phyloP scores from a whole-genome alignment of 2,113 vertebrate genomes.

The Genyomyrus donnyi region DNA sequence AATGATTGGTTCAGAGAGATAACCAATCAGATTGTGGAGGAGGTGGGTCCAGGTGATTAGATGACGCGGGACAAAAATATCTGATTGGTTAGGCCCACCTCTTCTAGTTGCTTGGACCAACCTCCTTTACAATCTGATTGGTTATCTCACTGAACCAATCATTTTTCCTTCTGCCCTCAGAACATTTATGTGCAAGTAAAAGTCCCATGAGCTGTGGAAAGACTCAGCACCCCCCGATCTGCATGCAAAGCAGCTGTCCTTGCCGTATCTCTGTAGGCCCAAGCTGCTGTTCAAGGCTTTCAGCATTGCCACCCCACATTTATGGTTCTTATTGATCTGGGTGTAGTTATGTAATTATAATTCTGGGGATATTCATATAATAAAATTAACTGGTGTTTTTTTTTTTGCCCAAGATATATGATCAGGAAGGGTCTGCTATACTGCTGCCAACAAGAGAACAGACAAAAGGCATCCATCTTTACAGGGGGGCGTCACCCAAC shows the following conservation, averaged over 20 bases:
- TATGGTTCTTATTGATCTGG: not conserved
- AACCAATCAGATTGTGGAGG: no score
- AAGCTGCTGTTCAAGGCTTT: not conserved
- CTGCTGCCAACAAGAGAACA: not conserved
- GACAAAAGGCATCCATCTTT: not conserved
- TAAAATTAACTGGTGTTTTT: not conserved
- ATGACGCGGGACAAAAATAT: no score
- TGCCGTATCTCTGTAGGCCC: not conserved
- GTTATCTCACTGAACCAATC: no score
- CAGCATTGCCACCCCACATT: not conserved
- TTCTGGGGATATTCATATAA: not conserved
- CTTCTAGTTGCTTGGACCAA: no score
- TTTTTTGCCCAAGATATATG: not conserved
- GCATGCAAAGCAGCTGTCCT: not conserved
- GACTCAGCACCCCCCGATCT: not conserved
- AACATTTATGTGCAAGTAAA: no score
- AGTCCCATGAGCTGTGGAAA: no score
- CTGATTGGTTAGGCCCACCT: no score
- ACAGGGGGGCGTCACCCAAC: not conserved
- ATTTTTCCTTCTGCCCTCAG: no score
- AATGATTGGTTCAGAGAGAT: no score
- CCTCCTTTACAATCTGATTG: no score
- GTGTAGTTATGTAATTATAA: not conserved
- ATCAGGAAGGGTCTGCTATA: not conserved
- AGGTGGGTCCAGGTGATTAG: no score